These are phyloP conservation scores for Idris sp. DNA, from an alignment of 1,140 invertebrate species.

Conservation along the genomic window DNA sequence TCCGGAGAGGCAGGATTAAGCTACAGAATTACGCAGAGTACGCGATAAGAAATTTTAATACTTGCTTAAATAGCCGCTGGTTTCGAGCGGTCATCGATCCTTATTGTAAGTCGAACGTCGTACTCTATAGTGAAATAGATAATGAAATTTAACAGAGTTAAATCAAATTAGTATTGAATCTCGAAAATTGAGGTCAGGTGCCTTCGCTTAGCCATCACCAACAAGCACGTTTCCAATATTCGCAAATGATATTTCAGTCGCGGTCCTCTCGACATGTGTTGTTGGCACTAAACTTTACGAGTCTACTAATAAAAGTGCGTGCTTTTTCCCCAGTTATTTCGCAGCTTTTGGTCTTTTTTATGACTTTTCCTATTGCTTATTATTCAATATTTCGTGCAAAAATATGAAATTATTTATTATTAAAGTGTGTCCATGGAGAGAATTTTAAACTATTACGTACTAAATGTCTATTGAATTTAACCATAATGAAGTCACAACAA, in stretches of 20 bases:
- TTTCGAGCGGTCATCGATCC: constrained; percentile 61
- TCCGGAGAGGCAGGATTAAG: constrained; percentile 69
- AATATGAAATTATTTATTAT: too few species aligned
- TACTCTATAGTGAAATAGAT: constrained; percentile 58
- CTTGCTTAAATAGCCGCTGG: constrained; percentile 66
- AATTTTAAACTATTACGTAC: too few species aligned
- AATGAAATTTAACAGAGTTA: constrained; percentile 59
- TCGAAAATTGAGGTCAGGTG: constrained; percentile 51
- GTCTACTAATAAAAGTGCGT: too few species aligned
- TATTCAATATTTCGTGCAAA: too few species aligned
- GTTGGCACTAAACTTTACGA: neutral
- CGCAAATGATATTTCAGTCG: constrained; percentile 35
- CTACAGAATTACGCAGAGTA: constrained; percentile 65
- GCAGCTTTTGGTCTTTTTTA: too few species aligned
- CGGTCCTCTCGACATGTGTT: neutral
- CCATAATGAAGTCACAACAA: too few species aligned
- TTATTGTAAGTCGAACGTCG: constrained; percentile 57
- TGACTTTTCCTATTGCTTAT: too few species aligned
- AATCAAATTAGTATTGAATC: constrained; percentile 61
- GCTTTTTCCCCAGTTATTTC: too few species aligned
- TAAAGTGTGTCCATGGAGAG: too few species aligned
- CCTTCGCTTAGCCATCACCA: constrained; percentile 24
- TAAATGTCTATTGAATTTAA: too few species aligned
- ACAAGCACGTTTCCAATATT: constrained; percentile 44
- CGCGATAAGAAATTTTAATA: constrained; percentile 74